These are phyloP conservation scores for Oxyteleia sp. DNA, from an alignment of 2,888 invertebrate genomes.

Conservation along the genomic window DNA sequence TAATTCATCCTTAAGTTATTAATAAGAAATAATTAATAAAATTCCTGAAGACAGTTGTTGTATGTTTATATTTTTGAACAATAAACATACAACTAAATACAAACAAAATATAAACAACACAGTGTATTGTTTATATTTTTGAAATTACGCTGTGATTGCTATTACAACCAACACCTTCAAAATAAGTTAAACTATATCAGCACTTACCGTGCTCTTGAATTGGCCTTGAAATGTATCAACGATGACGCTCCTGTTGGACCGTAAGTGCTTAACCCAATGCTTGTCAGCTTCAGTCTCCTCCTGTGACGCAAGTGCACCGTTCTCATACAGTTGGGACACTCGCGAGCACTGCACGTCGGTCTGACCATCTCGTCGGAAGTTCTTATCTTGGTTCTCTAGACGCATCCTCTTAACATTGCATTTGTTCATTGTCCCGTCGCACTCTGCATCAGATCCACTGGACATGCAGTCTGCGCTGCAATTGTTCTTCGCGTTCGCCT, in stretches of 20 bases:
- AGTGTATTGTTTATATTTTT: no score
- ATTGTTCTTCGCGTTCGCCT: constrained; percentile 87
- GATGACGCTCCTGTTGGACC: constrained; percentile 89
- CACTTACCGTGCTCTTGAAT: constrained; percentile 90
- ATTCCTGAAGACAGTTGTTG: no score
- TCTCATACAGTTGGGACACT: constrained; percentile 80
- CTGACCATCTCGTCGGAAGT: constrained; percentile 81
- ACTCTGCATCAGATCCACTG: constrained; percentile 84
- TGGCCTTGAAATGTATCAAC: constrained; percentile 91
- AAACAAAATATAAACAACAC: no score
- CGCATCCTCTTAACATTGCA: constrained; percentile 87
- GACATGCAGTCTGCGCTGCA: constrained; percentile 81
- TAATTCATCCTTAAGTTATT: no score
- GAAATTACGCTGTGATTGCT: no score
- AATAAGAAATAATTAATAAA: no score
- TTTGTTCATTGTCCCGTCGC: constrained; percentile 84
- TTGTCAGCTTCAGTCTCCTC: constrained; percentile 88
- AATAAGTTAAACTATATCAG: no score
- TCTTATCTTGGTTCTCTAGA: constrained; percentile 86
- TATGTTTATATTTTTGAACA: no score
- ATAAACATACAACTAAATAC: no score
- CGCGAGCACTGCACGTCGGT: constrained; percentile 79
- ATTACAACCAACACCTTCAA: no score
- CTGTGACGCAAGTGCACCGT: constrained; percentile 83
- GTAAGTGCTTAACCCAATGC: constrained; percentile 89